phyloP scores from a whole-genome alignment of 2,113 vertebrate species.

The Corynorhinus townsendii region DNA sequence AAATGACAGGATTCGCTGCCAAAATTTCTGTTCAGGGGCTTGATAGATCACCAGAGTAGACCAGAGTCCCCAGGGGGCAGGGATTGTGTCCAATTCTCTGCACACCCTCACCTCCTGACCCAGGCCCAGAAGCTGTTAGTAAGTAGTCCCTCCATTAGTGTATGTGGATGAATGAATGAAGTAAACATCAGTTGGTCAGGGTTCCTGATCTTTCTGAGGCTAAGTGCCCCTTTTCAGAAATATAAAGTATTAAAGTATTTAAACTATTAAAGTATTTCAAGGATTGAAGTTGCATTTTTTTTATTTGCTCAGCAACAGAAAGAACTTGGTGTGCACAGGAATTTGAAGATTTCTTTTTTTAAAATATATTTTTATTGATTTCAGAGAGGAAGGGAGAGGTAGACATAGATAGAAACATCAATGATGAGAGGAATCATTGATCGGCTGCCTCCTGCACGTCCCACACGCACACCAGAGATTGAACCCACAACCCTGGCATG shows the following conservation, averaged over 20 bases:
- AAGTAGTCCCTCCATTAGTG: accelerated
- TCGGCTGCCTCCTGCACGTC: too few relatives aligned
- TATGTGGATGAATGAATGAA: not conserved
- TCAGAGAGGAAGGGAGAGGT: too few relatives aligned
- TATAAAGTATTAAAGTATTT: too few relatives aligned
- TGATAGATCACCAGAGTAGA: not conserved
- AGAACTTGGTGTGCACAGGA: not conserved
- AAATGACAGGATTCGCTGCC: not conserved
- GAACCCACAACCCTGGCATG: too few relatives aligned
- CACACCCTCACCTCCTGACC: too few relatives aligned
- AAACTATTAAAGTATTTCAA: too few relatives aligned
- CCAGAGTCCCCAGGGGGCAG: not conserved
- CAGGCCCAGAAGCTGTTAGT: too few relatives aligned
- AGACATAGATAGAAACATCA: too few relatives aligned
- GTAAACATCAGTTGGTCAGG: not conserved
- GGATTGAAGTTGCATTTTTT: not conserved
- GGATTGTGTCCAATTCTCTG: not conserved
- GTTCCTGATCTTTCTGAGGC: not conserved
- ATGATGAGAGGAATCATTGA: too few relatives aligned
- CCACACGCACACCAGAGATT: too few relatives aligned
- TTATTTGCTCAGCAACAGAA: not conserved
- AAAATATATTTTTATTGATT: too few relatives aligned
- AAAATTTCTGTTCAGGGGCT: not conserved
- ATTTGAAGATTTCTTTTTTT: not conserved
- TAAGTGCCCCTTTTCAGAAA: not conserved